Base-by-base conservation (phyloP, 2,888 invertebrate species). In the Mythimna pallens region DNA sequence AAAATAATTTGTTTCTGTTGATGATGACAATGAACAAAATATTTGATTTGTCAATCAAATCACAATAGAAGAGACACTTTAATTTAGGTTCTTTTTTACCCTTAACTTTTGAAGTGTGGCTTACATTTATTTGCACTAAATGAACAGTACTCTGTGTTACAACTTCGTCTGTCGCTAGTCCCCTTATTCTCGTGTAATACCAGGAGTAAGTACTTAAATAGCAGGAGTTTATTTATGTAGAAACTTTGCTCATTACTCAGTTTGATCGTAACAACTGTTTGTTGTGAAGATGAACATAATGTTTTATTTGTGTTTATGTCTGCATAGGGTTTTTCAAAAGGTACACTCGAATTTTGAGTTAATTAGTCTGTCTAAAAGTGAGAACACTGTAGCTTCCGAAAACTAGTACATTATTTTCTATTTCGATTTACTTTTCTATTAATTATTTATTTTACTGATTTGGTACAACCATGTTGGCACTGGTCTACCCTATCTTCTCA, bases 221-320 rank as follows among this genome's bases (percentile, higher is more conserved):
- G 59, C 52, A 63, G 17, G 50, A 64, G 59, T 76, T 74, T 70
- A 71, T 81, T 78, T 71, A 73, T 57, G 68, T 57, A n/a, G 9
- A 34, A 79, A 83, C 70, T 83, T 83, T 47, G 25, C 68, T 81
- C 74, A 74, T 76, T 65, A 73, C 47, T 47, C 47, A 74, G 65
- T 79, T 79, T 30, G 43, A 73, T 68, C 65, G 22, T 22, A 54
- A 70, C 40, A 68, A 52, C 36, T 50, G 58, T 66, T 63, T 72
- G 47, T 59, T 47, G 17, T 54, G 52, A 30, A 67, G 43, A 55
- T 47, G 9, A 50, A 50, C 47, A 34, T 54, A 61, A 68, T 17
- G 0, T 78, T 14, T 73, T 54, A 47, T 20, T 55, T 61, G 50
- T 34, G 62, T 30, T 57, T 9, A 20, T 34, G 30, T 12, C 6